Evolutionary conservation across 2,888 invertebrate genomes (phyloP), one percentile per base, ranked within the genome.

Genomic region (Pantelozetes paolii): DNA sequence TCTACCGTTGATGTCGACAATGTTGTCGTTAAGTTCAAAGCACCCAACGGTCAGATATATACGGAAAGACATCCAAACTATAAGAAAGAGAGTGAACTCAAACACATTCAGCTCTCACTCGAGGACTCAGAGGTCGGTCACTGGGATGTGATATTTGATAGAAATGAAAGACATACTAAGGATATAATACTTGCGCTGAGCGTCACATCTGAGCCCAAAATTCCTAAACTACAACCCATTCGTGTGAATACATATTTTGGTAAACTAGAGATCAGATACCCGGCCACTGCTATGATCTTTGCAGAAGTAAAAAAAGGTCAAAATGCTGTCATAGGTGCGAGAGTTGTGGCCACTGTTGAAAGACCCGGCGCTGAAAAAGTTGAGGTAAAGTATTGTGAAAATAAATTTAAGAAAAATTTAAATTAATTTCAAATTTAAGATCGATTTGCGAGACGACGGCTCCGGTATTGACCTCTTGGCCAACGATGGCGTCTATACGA

Each of bases 161-260:
- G 30, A 59, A 8, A 59, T 28, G 30, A 8, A 1, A 26, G 30
- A 59, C 59, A 59, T 59, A 28, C 26, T 28, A 28, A 15, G 15
- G 32, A 59, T 28, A 59, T 59, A 30, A 59, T 59, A 26, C 86
- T 87, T 79, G 86, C 85, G 78, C 83, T 87, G 0, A 86, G 87
- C 82, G 86, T 87, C 0, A 83, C 85, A 78, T 86, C 87, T 0
- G 86, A 85, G 1, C 86, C 86, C 1, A 81, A 81, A 72, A 82
- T 83, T 0, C 79, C 82, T 48, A 80, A 81, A 42, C 81, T 82
- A 11, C 83, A 83, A 20, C 82, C 85, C 9, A 83, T 85, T 0
- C 78, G 81, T 42, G 84, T 85, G 0, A 81, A 82, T 11, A 83
- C 86, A 26, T 86, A 85, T 84, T 74, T 79, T 32, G 76, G 75